Base-by-base conservation (phyloP, 2,888 invertebrate species). In the Camponotus fellah region DNA sequence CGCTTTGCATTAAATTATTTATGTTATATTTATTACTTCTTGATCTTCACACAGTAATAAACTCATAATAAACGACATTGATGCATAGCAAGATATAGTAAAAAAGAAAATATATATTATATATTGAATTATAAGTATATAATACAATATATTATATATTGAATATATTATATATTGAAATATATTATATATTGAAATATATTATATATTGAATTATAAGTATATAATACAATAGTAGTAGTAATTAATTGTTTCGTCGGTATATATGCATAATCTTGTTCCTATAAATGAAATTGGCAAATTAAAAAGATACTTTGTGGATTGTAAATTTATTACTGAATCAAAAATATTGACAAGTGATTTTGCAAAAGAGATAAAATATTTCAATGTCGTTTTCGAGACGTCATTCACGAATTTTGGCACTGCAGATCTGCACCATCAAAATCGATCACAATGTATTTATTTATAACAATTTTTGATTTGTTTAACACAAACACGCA, bases 1-100 rank as follows among this genome's bases (percentile, higher is more conserved):
- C 53, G 86, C 85, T 87, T 87, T 37, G 76, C 74, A 77, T 81
- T 40, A 69, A 85, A 71, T 83, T 80, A 62, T 79, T 79, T 60
- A 21, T 34, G 14, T 77, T 68, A 69, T 3, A 14, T 58, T 66
- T 32, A 34, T 26, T 21, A 40, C 8, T 37, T 26, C 60, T 26
- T 26, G 46, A 49, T 72, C 40, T 17, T 8, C 49, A 40, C 53
- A 74, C 46, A 40, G 17, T 46, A 9, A 81, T 21, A 5, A 40
- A 74, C 32, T 81, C 10, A 17, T 17, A 71, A 58, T 74, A 72
- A 83, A 83, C 64, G 72, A 68, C 72, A 83, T 71, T 83, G 71
- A 72, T 37, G 37, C 14, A 8, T 26, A 37, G 56, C 32, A 80
- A 60, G 37, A 26, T 21, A 60, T 3, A 9, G 32, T 6, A 32